Percentiles rank a stretch among this genome's conserved stretches.
Conservation (phyloP, 2,888 invertebrate genomes). For the Silvanus unidentatus region DNA sequence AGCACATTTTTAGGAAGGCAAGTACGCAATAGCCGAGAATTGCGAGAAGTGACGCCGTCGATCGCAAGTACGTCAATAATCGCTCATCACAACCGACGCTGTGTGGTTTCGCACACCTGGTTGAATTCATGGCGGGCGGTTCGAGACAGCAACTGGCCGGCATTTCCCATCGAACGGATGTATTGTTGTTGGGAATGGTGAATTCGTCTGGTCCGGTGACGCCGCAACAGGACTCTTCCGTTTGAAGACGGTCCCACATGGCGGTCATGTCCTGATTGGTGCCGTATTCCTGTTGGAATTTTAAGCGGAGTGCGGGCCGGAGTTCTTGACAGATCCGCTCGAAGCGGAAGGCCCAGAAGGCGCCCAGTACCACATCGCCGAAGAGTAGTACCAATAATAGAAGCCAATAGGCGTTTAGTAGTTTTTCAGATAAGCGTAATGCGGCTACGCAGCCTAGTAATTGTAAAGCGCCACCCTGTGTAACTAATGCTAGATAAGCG, state of each 20-base stretch:
- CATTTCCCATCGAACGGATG: conserved; percentile 30
- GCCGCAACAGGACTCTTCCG: conserved; percentile 73
- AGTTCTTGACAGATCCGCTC: conserved; percentile 61
- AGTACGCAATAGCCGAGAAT: conserved; percentile 79
- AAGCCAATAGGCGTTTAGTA: conserved; percentile 80
- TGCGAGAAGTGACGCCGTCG: conserved; percentile 75
- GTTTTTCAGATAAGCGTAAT: conserved; percentile 69
- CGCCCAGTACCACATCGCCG: conserved; percentile 77
- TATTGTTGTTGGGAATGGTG: conserved; percentile 23
- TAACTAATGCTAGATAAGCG: conserved; percentile 74
- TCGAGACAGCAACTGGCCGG: conserved; percentile 39
- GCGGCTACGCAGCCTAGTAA: conserved; percentile 78
- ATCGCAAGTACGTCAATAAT: conserved; percentile 67
- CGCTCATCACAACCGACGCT: conserved; percentile 65
- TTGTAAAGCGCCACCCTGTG: conserved; percentile 63
- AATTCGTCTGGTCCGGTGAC: conserved; percentile 52
- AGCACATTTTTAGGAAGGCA: conserved; percentile 82
- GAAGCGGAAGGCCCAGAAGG: conserved; percentile 70
- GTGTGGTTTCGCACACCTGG: conserved; percentile 42
- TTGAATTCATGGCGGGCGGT: conserved; percentile 29
- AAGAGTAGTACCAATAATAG: conserved; percentile 71
- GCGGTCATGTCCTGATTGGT: conserved; percentile 65
- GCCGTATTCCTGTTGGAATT: conserved; percentile 65
- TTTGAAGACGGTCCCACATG: conserved; percentile 71
- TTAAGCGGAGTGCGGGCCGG: conserved; percentile 55